A percentile compares a stretch with the other conserved stretches of the same genome.
These are phyloP conservation scores for Desoria tigrina DNA, from an alignment of 2,888 invertebrate species.

Conservation along the genomic window DNA sequence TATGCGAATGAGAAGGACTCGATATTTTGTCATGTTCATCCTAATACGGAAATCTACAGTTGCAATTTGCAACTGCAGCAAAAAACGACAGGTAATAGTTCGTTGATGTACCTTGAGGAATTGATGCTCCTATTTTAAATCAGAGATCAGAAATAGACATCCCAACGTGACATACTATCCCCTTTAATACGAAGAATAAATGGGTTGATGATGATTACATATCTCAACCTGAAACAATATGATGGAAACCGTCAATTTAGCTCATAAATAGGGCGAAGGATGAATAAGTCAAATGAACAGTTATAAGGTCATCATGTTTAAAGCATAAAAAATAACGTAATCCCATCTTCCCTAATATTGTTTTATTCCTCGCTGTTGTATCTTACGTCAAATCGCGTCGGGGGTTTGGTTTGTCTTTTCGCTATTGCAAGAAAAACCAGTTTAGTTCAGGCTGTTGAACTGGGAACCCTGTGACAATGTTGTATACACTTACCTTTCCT, in stretches of 20 bases:
- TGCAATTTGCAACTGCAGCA: too few species aligned
- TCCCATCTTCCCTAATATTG: slow-evolving; percentile 4
- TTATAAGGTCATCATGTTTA: slow-evolving; percentile 47
- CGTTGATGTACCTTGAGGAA: too few species aligned
- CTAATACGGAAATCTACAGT: too few species aligned
- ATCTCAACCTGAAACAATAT: too few species aligned
- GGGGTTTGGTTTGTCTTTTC: not conserved
- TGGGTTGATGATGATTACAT: too few species aligned
- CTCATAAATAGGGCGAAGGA: slow-evolving; percentile 41
- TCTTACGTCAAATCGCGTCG: slow-evolving; percentile 1
- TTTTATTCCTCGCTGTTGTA: not conserved
- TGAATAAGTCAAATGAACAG: slow-evolving; percentile 48
- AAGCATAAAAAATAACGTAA: not conserved
- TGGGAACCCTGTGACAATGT: slow-evolving; percentile 46
- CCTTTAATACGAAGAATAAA: too few species aligned
- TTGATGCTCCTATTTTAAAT: too few species aligned
- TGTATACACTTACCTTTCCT: not conserved
- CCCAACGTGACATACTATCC: too few species aligned
- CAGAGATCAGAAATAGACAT: too few species aligned
- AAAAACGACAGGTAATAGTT: too few species aligned
- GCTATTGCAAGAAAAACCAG: slow-evolving; percentile 37
- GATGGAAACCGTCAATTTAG: not conserved
- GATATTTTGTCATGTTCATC: too few species aligned
- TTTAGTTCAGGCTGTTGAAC: slow-evolving; percentile 52
- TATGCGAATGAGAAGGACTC: too few species aligned